Conservation (phyloP, 1,140 invertebrate species). For the Elysia chlorotica region DNA sequence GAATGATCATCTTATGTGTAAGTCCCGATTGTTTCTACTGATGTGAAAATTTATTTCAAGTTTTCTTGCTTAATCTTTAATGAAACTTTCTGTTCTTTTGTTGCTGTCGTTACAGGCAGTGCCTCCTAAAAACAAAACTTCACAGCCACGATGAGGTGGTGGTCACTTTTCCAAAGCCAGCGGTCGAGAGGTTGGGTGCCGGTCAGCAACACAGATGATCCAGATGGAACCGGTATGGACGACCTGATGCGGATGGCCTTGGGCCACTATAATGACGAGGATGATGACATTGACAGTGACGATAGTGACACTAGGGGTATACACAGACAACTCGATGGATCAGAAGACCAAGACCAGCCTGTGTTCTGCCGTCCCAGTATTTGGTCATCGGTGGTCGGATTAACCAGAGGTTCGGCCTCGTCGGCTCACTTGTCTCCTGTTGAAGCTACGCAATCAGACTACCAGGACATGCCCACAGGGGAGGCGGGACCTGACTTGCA, state of each 20-base stretch:
- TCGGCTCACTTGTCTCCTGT: no score
- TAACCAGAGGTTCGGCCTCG: no score
- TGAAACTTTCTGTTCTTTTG: no score
- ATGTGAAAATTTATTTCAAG: no score
- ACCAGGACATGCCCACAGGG: not conserved
- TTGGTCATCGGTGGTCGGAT: no score
- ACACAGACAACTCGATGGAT: not conserved
- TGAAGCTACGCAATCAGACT: no score
- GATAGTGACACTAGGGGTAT: not conserved
- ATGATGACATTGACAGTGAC: not conserved
- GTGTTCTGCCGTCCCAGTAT: not conserved
- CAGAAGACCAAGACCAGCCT: not conserved
- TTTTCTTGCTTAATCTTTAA: no score
- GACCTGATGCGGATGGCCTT: constrained; percentile 28
- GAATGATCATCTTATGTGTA: no score
- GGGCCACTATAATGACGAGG: not conserved
- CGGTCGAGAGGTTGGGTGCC: constrained; percentile 1
- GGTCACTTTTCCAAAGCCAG: not conserved
- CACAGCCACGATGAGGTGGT: constrained; percentile 2
- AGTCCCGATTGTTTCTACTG: no score
- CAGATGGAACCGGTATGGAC: constrained; percentile 7
- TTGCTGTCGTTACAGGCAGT: no score
- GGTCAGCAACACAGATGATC: constrained; percentile 14
- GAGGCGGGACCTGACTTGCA: not conserved
- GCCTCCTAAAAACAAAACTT: no score